Evolutionary conservation across 2,888 invertebrate genomes (phyloP), one percentile per base, ranked within the genome.

Genomic region (Drosophila meridionalis): DNA sequence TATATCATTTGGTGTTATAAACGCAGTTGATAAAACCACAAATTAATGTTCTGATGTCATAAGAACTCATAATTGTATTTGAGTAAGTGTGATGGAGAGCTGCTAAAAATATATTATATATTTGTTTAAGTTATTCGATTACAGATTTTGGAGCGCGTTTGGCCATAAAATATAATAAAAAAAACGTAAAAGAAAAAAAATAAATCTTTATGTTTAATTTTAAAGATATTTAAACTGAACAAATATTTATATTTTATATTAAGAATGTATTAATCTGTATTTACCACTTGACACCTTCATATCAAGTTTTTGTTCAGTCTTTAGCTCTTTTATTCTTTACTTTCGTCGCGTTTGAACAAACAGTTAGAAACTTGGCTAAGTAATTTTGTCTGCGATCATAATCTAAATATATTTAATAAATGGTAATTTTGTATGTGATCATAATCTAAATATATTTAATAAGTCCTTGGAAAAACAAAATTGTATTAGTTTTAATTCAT

Each of bases 201-300:
- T 26, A 38, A 42, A 42, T 7, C 2, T n/a, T n/a, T n/a, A 28
- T 28, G 6, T 12, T 47, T 6, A 3, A 28, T 47, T 8, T 47
- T 28, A 8, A 32, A n/a, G 9, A 7, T n/a, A 32, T 32, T 50
- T 11, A 32, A 11, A 6, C 5, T 5, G 3, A 3, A 3, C 5
- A 32, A n/a, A 32, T 50, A 50, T 52, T 34, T 34, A 20, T n/a
- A 1, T 5, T 20, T 20, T 20, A 2, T 34, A 20, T 50, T 11
- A 5, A 20, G 20, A 6, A 20, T 52, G 6, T 52, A 34, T 20
- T 20, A 34, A 20, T 11, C n/a, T 11, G 5, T 34, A 32, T 52
- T 52, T 52, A 11, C n/a, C 11, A 11, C 20, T 7, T 50, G n/a
- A 50, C 32, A 20, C 50, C 50, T 11, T 52, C n/a, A 52, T 52